phyloP scores from a whole-genome alignment of 2,113 vertebrate genomes.

The Bothrops jararaca region DNA sequence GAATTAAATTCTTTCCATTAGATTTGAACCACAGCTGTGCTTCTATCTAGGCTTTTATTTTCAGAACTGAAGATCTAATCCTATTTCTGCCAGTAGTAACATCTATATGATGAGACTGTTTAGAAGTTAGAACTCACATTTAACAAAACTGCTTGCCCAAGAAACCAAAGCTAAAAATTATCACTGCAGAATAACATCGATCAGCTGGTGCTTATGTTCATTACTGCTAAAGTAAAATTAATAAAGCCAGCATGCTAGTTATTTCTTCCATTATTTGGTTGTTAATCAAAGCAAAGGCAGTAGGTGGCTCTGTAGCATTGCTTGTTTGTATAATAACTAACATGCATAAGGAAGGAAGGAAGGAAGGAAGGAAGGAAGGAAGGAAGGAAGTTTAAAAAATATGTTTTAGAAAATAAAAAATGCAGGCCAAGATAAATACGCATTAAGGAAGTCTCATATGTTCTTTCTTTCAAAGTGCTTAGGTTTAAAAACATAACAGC shows the following conservation, averaged over 20 bases:
- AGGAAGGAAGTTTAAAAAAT: not conserved
- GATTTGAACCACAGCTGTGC: not conserved
- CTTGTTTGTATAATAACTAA: not conserved
- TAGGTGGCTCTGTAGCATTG: conserved; percentile 23
- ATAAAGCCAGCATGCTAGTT: rapidly evolving
- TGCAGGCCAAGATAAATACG: not conserved
- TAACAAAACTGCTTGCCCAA: not conserved
- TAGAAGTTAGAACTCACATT: not conserved
- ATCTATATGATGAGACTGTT: not conserved
- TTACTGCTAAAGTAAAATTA: rapidly evolving
- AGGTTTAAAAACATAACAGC: not conserved
- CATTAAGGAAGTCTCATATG: not conserved
- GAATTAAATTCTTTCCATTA: not conserved
- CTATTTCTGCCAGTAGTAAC: not conserved
- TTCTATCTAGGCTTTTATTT: not conserved
- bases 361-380: not conserved
- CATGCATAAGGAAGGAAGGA: not conserved
- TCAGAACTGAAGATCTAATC: not conserved
- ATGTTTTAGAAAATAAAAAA: not conserved
- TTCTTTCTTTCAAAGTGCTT: not conserved
- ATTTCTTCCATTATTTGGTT: not conserved
- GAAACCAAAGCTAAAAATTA: not conserved
- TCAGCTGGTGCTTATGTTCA: rapidly evolving
- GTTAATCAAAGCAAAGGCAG: not conserved
- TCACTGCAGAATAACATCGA: not conserved